A percentile compares a stretch with the other conserved stretches of the same genome.
These are phyloP conservation scores for Cyphomyrus plagiostoma DNA, from an alignment of 2,113 vertebrate species.

Conservation along the genomic window DNA sequence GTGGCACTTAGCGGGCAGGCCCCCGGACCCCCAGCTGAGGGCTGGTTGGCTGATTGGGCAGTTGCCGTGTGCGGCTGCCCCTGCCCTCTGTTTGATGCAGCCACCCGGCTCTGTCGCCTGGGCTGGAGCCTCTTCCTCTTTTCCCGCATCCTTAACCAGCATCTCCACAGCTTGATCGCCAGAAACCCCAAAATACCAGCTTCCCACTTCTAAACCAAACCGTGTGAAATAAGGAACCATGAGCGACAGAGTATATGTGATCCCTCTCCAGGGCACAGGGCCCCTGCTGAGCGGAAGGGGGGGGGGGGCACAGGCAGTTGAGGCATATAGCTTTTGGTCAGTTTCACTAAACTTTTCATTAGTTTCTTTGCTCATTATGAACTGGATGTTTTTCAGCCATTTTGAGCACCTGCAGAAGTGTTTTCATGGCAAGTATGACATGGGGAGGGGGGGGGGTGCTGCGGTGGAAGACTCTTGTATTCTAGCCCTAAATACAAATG, in stretches of 20 bases:
- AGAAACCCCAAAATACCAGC: neutral
- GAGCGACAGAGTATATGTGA: neutral
- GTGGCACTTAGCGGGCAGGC: neutral
- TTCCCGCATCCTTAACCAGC: neutral
- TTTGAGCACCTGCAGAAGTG: neutral
- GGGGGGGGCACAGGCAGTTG: neutral
- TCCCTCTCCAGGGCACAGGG: neutral
- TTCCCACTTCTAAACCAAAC: neutral
- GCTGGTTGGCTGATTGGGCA: neutral
- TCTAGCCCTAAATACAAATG: neutral
- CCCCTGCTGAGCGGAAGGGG: neutral
- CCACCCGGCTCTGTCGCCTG: neutral
- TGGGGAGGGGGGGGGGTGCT: neutral
- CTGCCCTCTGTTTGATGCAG: neutral
- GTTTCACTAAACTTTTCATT: constrained; percentile 6
- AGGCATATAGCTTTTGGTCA: neutral
- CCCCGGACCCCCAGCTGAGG: neutral
- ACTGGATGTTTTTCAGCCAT: neutral
- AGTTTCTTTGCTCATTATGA: neutral
- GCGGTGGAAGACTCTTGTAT: neutral
- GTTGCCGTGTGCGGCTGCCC: neutral
- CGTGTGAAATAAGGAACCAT: neutral
- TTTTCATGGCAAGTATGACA: neutral
- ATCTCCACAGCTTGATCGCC: neutral
- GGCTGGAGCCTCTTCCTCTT: neutral